Conservation (phyloP, 1,140 invertebrate species). For the Brachionus plicatilis region DNA sequence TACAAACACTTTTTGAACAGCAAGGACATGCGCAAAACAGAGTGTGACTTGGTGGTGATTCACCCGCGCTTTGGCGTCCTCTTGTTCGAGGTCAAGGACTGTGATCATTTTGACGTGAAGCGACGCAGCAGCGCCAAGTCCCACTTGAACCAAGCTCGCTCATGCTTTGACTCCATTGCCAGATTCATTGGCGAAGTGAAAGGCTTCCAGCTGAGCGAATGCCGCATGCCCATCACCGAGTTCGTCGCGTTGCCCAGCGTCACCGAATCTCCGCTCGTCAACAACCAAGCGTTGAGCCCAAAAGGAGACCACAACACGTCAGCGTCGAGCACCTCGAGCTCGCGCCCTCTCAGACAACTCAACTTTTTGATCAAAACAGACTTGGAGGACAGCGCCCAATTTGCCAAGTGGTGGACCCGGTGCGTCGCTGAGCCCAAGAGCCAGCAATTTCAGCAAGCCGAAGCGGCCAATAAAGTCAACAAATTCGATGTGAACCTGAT, state of each 20-base stretch:
- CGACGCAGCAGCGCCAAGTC: neutral
- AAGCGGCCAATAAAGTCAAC: neutral
- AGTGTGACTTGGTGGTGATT: slow-evolving; percentile 38
- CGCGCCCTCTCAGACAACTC: neutral
- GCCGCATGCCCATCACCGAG: slow-evolving; percentile 23
- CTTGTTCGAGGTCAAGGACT: slow-evolving; percentile 19
- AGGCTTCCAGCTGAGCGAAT: neutral
- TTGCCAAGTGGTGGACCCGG: slow-evolving; percentile 37
- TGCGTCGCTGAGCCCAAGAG: neutral
- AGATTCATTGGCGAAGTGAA: slow-evolving; percentile 18
- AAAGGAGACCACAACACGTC: slow-evolving; percentile 21
- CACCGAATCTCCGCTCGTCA: neutral
- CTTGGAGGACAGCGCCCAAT: slow-evolving; percentile 6
- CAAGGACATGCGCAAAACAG: slow-evolving; percentile 22
- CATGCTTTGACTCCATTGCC: slow-evolving; percentile 18
- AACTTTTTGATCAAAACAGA: slow-evolving; percentile 30
- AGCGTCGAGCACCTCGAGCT: slow-evolving; percentile 31
- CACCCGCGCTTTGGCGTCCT: slow-evolving; percentile 31
- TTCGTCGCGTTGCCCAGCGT: slow-evolving; percentile 29
- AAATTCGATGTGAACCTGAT: slow-evolving; percentile 18
- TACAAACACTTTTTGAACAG: slow-evolving; percentile 25
- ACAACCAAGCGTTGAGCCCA: neutral
- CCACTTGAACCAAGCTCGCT: neutral
- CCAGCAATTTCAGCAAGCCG: slow-evolving; percentile 14
- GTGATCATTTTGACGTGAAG: slow-evolving; percentile 20